These are phyloP conservation scores for Tokudaia muenninki DNA, from an alignment of 2,797 vertebrate genomes.

Conservation along the genomic window DNA sequence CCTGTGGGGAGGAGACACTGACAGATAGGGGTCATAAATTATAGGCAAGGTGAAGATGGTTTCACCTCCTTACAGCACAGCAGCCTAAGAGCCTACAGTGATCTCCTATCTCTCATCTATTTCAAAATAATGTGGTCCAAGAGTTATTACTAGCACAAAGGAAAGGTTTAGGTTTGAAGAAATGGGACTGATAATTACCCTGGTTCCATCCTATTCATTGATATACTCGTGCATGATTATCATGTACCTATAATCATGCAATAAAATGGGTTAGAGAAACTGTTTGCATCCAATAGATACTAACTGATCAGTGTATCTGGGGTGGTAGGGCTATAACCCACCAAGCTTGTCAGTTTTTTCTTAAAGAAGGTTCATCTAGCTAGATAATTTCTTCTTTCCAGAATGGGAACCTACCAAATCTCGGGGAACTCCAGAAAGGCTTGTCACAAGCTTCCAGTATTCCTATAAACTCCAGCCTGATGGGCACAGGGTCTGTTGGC, in stretches of 20 bases:
- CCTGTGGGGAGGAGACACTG: rapidly evolving
- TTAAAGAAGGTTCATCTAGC: neutral
- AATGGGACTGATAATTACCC: neutral
- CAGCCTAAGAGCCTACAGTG: neutral
- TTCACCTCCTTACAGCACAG: neutral
- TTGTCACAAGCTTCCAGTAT: neutral
- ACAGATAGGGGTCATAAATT: too few relatives aligned
- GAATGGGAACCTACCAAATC: neutral
- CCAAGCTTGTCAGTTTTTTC: neutral
- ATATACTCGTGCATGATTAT: neutral
- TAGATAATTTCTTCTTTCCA: neutral
- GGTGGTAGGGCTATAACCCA: neutral
- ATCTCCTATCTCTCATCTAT: neutral
- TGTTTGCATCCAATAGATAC: neutral
- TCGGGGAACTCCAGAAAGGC: neutral
- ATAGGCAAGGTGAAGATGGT: neutral
- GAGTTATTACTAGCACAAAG: neutral
- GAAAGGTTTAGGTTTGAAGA: neutral
- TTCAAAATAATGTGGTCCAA: neutral
- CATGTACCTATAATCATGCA: neutral
- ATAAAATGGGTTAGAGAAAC: neutral
- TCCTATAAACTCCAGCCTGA: neutral
- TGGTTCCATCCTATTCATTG: neutral
- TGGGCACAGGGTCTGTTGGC: neutral
- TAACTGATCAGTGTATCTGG: neutral